Percentiles rank a stretch among this genome's conserved stretches.
Evolutionary conservation across 1,140 invertebrate genomes (phyloP).

Genomic region (Ceratina australensis): DNA sequence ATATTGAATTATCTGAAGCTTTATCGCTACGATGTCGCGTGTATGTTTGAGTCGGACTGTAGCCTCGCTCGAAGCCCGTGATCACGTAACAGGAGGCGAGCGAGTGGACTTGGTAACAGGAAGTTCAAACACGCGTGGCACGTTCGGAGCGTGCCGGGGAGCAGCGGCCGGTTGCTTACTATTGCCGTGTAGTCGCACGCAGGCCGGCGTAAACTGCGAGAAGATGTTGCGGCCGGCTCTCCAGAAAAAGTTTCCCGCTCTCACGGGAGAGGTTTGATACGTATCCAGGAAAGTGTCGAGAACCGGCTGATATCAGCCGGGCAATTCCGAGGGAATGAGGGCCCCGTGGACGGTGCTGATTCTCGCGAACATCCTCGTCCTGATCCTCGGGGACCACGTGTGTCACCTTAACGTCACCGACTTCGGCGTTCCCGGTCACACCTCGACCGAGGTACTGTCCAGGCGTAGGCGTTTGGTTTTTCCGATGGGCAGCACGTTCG

Average conservation of each 20-base stretch:
- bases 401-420: constrained; percentile 56
- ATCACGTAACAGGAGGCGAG: background rate
- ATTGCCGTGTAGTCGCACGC: constrained; percentile 27
- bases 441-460: constrained; percentile 50
- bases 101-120: constrained; percentile 48
- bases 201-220: constrained; percentile 41
- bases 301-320: constrained; percentile 43
- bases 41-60: too few species aligned
- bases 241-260: constrained; percentile 35
- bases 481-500: constrained; percentile 80
- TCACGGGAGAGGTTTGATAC: constrained; percentile 39
- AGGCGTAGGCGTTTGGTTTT: constrained; percentile 80
- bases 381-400: constrained; percentile 48
- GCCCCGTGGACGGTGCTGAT: constrained; percentile 55
- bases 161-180: background rate
- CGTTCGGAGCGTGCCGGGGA: background rate
- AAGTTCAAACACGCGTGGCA: constrained; percentile 47
- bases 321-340: constrained; percentile 57
- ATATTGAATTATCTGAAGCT: too few species aligned
- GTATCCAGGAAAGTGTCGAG: background rate
- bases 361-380: constrained; percentile 50
- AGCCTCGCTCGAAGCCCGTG: background rate
- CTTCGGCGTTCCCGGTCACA: constrained; percentile 38
- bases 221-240: constrained; percentile 45
- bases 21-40: too few species aligned